A percentile compares a stretch with the other conserved stretches of the same genome.
Conservation (phyloP, 2,113 vertebrate species). For the Meriones unguiculatus region DNA sequence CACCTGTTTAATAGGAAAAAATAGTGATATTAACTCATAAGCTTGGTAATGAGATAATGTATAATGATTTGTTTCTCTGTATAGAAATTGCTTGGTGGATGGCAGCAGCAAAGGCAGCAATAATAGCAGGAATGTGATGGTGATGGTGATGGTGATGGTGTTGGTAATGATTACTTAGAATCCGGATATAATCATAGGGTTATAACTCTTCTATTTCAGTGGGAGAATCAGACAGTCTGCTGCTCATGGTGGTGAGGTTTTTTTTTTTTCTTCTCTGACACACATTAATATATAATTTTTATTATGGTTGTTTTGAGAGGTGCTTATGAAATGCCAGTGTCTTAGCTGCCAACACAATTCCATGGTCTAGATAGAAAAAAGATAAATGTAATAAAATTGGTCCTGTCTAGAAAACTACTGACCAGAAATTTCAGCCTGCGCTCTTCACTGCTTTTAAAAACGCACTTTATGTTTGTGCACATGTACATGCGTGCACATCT, state of each 20-base stretch:
- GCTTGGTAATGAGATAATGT: neutral
- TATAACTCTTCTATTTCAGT: neutral
- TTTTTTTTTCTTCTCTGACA: neutral
- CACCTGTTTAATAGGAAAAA: neutral
- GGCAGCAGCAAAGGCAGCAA: fast-evolving
- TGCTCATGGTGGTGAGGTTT: neutral
- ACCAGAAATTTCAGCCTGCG: neutral
- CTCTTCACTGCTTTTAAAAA: neutral
- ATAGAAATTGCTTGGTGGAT: neutral
- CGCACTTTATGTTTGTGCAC: neutral
- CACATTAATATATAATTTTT: fast-evolving
- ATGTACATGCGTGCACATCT: neutral
- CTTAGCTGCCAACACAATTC: neutral
- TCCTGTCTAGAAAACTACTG: neutral
- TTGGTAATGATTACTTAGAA: neutral
- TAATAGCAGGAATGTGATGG: neutral
- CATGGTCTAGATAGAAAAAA: neutral
- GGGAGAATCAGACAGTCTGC: neutral
- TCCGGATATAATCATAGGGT: neutral
- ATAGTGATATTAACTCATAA: neutral
- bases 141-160: neutral
- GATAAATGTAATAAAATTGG: neutral
- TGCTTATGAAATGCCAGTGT: neutral
- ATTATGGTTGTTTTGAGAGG: neutral
- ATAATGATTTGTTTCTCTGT: neutral